These are phyloP conservation scores for Rhabdophis nuchalis DNA, from an alignment of 2,797 vertebrate genomes.

Conservation along the genomic window DNA sequence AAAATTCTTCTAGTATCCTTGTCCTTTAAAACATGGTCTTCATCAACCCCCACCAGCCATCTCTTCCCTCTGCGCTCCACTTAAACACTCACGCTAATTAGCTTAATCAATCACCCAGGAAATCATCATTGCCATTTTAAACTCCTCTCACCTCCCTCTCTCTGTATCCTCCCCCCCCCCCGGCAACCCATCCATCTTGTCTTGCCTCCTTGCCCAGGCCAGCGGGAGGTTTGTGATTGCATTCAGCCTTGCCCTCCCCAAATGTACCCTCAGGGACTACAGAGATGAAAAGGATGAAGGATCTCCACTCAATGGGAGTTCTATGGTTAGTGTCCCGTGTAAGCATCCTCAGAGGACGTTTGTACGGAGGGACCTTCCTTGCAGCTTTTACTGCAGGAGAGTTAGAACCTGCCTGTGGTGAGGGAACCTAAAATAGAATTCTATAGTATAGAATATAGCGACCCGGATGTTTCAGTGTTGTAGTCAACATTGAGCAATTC, in stretches of 20 bases:
- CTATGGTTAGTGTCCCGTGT: no score
- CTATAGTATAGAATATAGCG: not conserved
- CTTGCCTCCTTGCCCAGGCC: not conserved
- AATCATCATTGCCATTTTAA: conserved; percentile 10
- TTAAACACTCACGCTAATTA: conserved; percentile 36
- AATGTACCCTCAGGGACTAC: not conserved
- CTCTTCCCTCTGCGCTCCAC: conserved; percentile 10
- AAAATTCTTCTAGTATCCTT: not conserved
- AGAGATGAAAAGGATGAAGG: not conserved
- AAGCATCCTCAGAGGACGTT: not conserved
- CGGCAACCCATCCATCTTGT: conserved; percentile 45
- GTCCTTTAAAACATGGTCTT: not conserved
- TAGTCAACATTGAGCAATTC: not conserved
- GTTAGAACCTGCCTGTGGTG: not conserved
- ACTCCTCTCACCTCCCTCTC: not conserved
- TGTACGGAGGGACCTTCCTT: not conserved
- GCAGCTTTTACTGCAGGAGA: not conserved
- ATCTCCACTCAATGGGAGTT: not conserved
- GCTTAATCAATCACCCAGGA: conserved; percentile 43
- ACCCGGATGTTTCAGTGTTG: not conserved
- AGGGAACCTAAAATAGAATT: not conserved
- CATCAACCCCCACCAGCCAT: not conserved
- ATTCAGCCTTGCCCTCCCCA: not conserved
- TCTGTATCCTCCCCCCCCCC: not conserved
- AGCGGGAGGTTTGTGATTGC: conserved; percentile 8